phyloP scores from a whole-genome alignment of 2,797 vertebrate genomes.

The Manis crassicaudata region DNA sequence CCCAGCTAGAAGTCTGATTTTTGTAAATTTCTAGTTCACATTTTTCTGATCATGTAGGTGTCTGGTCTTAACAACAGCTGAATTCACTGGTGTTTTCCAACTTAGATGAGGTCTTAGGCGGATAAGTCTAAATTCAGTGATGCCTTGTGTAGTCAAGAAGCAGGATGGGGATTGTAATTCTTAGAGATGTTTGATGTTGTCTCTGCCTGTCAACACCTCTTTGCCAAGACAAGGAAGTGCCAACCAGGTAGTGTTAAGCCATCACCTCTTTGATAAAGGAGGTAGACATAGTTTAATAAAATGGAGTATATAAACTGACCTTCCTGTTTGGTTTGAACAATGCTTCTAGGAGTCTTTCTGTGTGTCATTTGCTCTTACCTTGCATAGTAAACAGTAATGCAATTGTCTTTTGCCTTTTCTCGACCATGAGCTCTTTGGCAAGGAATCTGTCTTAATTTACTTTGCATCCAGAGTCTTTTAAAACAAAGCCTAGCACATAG shows the following conservation, averaged over 20 bases:
- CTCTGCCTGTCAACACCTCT: background rate
- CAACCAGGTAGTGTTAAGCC: background rate
- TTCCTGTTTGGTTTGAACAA: background rate
- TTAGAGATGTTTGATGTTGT: constrained; percentile 23
- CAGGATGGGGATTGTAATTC: constrained; percentile 23
- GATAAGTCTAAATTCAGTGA: background rate
- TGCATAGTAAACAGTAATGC: background rate
- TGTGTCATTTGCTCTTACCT: background rate
- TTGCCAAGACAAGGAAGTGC: constrained; percentile 20
- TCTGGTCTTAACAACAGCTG: constrained; percentile 6
- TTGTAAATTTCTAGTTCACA: constrained; percentile 37
- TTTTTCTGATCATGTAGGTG: background rate
- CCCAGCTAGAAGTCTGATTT: background rate
- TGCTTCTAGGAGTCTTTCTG: background rate
- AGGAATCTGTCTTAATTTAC: background rate
- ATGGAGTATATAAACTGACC: background rate
- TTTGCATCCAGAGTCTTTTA: constrained; percentile 29
- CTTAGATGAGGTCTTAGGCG: background rate
- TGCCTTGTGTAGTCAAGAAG: background rate
- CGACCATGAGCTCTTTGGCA: background rate
- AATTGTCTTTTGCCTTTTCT: background rate
- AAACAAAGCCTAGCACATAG: background rate
- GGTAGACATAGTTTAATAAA: background rate
- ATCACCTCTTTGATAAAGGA: background rate
- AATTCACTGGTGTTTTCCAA: constrained; percentile 16